These are phyloP conservation scores for Drosophila anomalipes DNA, from an alignment of 2,888 invertebrate genomes.

Conservation along the genomic window DNA sequence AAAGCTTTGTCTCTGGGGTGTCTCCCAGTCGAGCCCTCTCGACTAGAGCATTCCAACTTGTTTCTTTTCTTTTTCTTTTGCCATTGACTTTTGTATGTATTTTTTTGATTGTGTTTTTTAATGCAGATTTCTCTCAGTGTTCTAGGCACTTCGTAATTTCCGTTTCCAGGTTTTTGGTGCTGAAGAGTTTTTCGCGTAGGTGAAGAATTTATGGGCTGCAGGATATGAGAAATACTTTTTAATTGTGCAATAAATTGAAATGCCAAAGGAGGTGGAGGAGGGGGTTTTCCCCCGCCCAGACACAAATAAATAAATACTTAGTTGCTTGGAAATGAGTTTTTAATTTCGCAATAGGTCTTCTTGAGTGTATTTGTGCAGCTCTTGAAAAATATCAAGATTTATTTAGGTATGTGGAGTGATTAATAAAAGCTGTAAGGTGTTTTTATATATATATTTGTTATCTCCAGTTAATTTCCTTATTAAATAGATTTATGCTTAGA, in stretches of 20 bases:
- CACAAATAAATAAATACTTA: conserved; percentile 43
- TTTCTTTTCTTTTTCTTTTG: conserved; percentile 49
- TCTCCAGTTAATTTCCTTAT: conserved; percentile 28
- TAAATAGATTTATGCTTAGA: conserved; percentile 14
- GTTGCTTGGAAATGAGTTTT: conserved; percentile 53
- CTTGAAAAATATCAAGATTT: conserved; percentile 5
- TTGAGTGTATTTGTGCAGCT: conserved; percentile 18
- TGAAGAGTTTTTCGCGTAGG: conserved; percentile 39
- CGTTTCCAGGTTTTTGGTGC: conserved; percentile 31
- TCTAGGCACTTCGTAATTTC: conserved; percentile 65
- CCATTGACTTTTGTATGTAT: conserved; percentile 22
- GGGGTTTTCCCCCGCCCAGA: not conserved
- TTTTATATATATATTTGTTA: not conserved
- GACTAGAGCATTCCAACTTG: not conserved
- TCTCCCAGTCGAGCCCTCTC: not conserved
- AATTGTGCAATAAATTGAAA: conserved; percentile 74
- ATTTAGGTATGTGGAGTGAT: not conserved
- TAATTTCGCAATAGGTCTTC: conserved; percentile 20
- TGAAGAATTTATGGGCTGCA: conserved; percentile 56
- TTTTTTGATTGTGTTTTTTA: conserved; percentile 2
- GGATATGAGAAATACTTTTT: conserved; percentile 74
- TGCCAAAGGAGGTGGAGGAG: not conserved
- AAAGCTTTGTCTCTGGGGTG: not conserved
- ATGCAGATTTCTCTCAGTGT: conserved; percentile 9
- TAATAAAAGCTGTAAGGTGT: not conserved